phyloP scores from a whole-genome alignment of 2,888 invertebrate genomes.

The Lasius fuliginosus region DNA sequence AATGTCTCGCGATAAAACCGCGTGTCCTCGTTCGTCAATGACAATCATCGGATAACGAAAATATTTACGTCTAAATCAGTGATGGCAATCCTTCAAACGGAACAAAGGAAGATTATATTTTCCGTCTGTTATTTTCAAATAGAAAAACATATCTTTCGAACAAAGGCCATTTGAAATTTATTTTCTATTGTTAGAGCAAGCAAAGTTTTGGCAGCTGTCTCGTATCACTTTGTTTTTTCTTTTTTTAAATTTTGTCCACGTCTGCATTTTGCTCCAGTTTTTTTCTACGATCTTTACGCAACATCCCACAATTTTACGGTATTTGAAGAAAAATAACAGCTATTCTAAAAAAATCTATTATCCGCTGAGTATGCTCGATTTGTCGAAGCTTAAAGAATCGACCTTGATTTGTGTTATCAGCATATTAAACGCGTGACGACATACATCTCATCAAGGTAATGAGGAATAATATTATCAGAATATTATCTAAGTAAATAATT shows the following conservation, averaged over 20 bases:
- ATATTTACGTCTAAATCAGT: conserved; percentile 13
- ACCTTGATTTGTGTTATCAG: neutral
- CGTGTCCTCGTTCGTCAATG: neutral
- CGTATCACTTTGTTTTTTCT: neutral
- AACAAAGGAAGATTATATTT: neutral
- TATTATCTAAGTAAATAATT: neutral
- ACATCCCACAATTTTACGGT: neutral
- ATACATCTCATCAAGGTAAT: neutral
- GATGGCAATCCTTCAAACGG: neutral
- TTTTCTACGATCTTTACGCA: neutral
- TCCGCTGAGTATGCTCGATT: neutral
- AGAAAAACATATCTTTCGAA: neutral
- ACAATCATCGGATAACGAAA: conserved; percentile 2
- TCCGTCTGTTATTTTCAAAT: neutral
- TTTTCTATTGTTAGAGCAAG: neutral
- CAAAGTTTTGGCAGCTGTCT: neutral
- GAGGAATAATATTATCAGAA: neutral
- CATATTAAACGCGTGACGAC: neutral
- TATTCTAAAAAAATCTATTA: neutral
- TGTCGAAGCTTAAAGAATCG: neutral
- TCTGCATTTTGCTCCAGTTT: neutral
- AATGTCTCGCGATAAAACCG: neutral
- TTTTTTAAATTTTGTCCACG: neutral
- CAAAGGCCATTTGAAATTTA: neutral
- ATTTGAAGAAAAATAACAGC: neutral